These are phyloP conservation scores for Cyanoliseus patagonus DNA, from an alignment of 2,113 vertebrate genomes.

Conservation along the genomic window DNA sequence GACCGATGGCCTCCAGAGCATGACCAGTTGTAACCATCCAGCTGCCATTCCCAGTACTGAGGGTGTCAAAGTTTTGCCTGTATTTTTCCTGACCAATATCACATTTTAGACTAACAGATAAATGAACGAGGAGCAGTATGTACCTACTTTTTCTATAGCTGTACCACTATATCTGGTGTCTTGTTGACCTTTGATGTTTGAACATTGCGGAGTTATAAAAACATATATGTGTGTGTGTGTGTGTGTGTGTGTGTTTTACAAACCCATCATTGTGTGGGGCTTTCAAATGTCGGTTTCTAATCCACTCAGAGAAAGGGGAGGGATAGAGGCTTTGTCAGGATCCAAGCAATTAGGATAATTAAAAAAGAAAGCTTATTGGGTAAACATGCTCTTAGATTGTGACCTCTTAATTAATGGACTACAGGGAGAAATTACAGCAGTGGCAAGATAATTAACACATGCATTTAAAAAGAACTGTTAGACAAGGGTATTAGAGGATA, in stretches of 20 bases:
- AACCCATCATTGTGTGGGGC: slow-evolving; percentile 29
- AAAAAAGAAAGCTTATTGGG: slow-evolving; percentile 98
- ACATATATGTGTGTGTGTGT: background rate
- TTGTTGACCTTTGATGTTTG: background rate
- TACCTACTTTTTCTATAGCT: background rate
- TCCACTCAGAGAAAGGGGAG: slow-evolving; percentile 69
- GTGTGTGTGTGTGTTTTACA: slow-evolving; percentile 2
- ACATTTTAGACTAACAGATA: background rate
- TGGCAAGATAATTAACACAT: slow-evolving; percentile 91
- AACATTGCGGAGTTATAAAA: background rate
- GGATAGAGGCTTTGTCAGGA: slow-evolving; percentile 81
- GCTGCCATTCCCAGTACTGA: background rate
- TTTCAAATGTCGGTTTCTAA: slow-evolving; percentile 75
- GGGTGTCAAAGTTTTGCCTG: background rate
- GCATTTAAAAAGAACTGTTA: slow-evolving; percentile 73
- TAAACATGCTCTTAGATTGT: slow-evolving; percentile 93
- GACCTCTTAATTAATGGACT: slow-evolving; percentile 98
- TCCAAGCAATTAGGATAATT: slow-evolving; percentile 94
- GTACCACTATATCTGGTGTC: background rate
- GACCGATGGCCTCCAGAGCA: background rate
- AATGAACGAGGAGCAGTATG: background rate
- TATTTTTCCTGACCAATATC: background rate
- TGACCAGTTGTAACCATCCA: background rate
- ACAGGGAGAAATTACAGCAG: slow-evolving; percentile 90
- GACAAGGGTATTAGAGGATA: slow-evolving; percentile 85